phyloP scores from a whole-genome alignment of 2,888 invertebrate species.

The Dendrolimus pini region DNA sequence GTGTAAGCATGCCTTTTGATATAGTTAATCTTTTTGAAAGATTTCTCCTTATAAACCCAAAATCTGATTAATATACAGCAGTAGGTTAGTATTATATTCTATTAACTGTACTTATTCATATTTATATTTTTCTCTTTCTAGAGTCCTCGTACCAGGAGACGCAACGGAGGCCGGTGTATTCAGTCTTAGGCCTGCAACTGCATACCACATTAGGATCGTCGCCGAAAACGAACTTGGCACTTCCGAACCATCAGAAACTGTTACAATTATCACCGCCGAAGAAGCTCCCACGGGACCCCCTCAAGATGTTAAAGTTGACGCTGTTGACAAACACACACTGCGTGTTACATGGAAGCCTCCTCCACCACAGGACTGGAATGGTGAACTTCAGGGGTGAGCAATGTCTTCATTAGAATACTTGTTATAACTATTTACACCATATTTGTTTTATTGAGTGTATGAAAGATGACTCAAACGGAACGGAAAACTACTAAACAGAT shows the following conservation, averaged over 20 bases:
- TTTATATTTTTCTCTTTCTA: conserved; percentile 12
- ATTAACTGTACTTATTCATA: too few relatives aligned
- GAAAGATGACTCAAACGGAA: too few relatives aligned
- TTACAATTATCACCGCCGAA: conserved; percentile 96
- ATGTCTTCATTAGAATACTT: neutral
- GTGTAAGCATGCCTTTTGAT: too few relatives aligned
- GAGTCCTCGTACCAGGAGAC: conserved; percentile 92
- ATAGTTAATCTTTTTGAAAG: too few relatives aligned
- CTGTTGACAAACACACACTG: conserved; percentile 90
- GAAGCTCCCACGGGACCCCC: conserved; percentile 92
- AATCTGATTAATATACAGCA: too few relatives aligned
- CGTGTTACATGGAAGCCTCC: conserved; percentile 95
- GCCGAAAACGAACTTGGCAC: conserved; percentile 95
- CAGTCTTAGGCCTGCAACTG: conserved; percentile 92
- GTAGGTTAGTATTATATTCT: too few relatives aligned
- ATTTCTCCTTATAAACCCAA: too few relatives aligned
- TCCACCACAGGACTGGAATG: conserved; percentile 92
- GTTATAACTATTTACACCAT: too few relatives aligned
- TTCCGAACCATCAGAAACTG: conserved; percentile 94
- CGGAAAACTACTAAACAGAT: too few relatives aligned
- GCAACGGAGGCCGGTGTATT: conserved; percentile 93
- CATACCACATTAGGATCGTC: conserved; percentile 94
- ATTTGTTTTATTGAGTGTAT: too few relatives aligned
- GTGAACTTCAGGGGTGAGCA: conserved; percentile 82
- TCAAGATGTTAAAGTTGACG: conserved; percentile 89